Conservation (phyloP, 2,113 vertebrate species). For the Pleuronectes platessa region DNA sequence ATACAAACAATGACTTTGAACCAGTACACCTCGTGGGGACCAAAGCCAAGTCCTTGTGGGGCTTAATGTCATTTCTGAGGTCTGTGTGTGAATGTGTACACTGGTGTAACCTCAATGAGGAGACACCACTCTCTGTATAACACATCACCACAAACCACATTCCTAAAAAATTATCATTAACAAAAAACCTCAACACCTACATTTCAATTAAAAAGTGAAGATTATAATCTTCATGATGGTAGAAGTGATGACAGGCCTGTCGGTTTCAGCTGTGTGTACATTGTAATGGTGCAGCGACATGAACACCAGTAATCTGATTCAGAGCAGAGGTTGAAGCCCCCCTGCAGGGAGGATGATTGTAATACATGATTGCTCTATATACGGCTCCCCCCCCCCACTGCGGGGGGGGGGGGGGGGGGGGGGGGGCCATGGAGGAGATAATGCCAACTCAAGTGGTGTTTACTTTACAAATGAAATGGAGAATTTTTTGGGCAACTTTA, state of each 20-base stretch:
- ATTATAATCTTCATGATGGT: no score
- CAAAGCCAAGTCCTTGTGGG: no score
- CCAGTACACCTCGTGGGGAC: no score
- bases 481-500: background rate
- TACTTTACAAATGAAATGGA: background rate
- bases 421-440: slow-evolving; percentile 14
- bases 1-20: no score
- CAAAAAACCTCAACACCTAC: background rate
- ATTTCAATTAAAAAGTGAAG: background rate
- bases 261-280: background rate
- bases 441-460: slow-evolving; percentile 26
- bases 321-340: slow-evolving; percentile 16
- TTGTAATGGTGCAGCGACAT: background rate
- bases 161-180: background rate
- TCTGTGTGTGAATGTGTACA: no score
- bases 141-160: no score
- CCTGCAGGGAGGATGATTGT: slow-evolving; percentile 44
- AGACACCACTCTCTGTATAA: no score
- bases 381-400: slow-evolving; percentile 3
- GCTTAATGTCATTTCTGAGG: no score
- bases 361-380: slow-evolving; percentile 34
- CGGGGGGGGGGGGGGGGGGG: slow-evolving; percentile 32
- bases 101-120: no score
- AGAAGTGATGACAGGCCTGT: no score
- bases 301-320: slow-evolving; percentile 31